phyloP scores from a whole-genome alignment of 2,113 vertebrate species.

The Paracanthobrama guichenoti region DNA sequence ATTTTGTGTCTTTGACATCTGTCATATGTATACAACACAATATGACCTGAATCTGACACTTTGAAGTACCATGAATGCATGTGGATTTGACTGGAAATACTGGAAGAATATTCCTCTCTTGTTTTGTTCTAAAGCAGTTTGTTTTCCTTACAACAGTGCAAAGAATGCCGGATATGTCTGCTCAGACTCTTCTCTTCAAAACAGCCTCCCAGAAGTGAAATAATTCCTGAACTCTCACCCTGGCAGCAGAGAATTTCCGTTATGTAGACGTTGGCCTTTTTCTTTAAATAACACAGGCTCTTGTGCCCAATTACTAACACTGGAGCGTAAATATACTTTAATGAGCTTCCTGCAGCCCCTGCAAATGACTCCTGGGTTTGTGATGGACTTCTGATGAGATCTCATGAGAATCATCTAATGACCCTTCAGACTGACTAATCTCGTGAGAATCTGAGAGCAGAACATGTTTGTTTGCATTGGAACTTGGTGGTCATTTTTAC shows the following conservation, averaged over 20 bases:
- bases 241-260: constrained; percentile 3
- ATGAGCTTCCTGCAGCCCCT: constrained; percentile 35
- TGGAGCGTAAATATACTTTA: constrained; percentile 45
- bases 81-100: neutral
- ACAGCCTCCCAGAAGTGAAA: constrained; percentile 23
- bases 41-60: neutral
- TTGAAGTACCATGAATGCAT: neutral
- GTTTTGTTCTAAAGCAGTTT: neutral
- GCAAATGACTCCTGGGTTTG: constrained; percentile 35
- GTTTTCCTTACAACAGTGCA: neutral
- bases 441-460: neutral
- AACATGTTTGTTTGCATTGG: constrained; percentile 13
- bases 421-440: neutral
- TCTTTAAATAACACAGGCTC: constrained; percentile 31
- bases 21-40: neutral
- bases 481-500: constrained; percentile 16
- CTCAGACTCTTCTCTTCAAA: neutral
- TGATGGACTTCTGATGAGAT: constrained; percentile 34
- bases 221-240: neutral
- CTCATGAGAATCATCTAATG: constrained; percentile 28
- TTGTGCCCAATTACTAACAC: neutral
- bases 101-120: neutral
- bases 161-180: constrained; percentile 16
- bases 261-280: constrained; percentile 23
- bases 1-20: neutral